phyloP scores from a whole-genome alignment of 2,888 invertebrate species.

The Cephus rjabovi region DNA sequence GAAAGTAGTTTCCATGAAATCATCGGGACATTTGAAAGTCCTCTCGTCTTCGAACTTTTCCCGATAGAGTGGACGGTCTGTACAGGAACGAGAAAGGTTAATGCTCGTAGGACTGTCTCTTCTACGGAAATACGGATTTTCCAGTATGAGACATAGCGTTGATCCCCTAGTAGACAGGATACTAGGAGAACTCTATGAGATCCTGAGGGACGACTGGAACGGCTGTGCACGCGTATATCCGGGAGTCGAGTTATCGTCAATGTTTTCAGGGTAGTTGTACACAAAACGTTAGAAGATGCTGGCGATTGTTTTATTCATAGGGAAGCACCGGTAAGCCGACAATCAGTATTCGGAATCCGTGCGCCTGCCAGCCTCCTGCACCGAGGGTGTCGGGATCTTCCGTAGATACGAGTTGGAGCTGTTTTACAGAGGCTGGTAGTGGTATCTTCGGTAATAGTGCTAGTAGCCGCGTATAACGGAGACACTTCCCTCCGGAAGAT shows the following conservation, averaged over 20 bases:
- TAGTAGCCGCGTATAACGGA: not conserved
- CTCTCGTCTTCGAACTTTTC: not conserved
- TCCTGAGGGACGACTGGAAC: not conserved
- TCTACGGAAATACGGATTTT: not conserved
- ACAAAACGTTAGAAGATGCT: slow-evolving; percentile 23
- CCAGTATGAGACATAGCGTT: not conserved
- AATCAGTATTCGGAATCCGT: slow-evolving; percentile 48
- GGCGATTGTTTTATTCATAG: slow-evolving; percentile 48
- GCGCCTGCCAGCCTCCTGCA: slow-evolving; percentile 22
- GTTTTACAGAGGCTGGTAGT: not conserved
- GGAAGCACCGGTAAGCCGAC: slow-evolving; percentile 42
- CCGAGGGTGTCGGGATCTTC: not conserved
- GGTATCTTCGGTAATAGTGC: not conserved
- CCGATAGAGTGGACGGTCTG: not conserved
- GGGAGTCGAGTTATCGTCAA: not conserved
- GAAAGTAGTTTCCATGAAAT: not conserved
- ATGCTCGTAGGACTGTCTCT: not conserved
- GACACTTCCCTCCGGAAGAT: slow-evolving; percentile 1
- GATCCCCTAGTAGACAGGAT: not conserved
- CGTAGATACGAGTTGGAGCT: not conserved
- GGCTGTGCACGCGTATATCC: not conserved
- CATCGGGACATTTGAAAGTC: not conserved
- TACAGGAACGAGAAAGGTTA: not conserved
- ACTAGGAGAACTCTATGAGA: not conserved
- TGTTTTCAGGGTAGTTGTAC: slow-evolving; percentile 1